phyloP scores from a whole-genome alignment of 2,113 vertebrate species.

The Actenoides lindsayi region DNA sequence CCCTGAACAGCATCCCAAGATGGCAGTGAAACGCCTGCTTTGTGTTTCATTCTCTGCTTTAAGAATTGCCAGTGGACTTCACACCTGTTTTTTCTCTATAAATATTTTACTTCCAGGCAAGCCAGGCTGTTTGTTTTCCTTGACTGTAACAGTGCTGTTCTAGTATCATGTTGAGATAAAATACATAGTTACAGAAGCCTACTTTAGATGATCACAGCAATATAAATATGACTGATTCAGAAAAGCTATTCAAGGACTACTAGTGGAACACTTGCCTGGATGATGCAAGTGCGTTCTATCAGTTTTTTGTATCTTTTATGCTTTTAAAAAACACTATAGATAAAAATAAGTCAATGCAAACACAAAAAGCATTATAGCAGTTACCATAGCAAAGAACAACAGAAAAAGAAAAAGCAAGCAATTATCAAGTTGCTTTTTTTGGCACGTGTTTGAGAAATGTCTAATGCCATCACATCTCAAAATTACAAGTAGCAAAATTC shows the following conservation, averaged over 20 bases:
- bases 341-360: constrained; percentile 7
- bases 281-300: not conserved
- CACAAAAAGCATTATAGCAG: not conserved
- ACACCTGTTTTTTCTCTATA: constrained; percentile 16
- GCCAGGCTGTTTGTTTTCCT: constrained; percentile 22
- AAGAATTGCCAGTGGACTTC: not conserved
- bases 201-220: constrained; percentile 13
- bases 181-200: not conserved
- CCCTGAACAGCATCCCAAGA: not conserved
- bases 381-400: not conserved
- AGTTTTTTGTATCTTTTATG: constrained; percentile 22
- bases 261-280: not conserved
- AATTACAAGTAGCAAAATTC: not conserved
- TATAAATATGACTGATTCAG: constrained; percentile 21
- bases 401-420: constrained; percentile 29
- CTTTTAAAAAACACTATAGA: constrained; percentile 1
- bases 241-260: not conserved
- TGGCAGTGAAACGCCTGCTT: not conserved
- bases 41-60: not conserved
- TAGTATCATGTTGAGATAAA: constrained; percentile 7
- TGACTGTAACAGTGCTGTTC: not conserved
- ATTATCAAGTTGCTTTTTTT: not conserved
- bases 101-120: constrained; percentile 25
- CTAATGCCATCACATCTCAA: not conserved
- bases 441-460: constrained; percentile 1